Evolutionary conservation across 2,797 vertebrate genomes (phyloP), one percentile per base, ranked within the genome.

Genomic region (Aplochiton taeniatus): DNA sequence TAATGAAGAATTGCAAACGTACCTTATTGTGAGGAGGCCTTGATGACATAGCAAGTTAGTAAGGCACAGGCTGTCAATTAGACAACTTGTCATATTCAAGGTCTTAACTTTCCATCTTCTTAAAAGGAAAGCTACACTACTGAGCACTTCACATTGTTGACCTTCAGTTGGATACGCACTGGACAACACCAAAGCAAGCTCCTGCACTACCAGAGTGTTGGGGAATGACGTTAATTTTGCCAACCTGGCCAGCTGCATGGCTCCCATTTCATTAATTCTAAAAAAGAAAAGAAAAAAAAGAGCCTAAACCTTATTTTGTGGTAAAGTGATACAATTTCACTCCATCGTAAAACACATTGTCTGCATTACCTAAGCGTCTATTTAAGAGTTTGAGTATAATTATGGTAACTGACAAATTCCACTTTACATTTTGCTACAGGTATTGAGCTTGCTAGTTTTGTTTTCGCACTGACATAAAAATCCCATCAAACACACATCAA

Each of bases 201-300:
- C 63, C 56, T 72, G 55, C 18, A 76, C 48, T 0, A 31, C 44
- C 17, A 63, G 17, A 12, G 58, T 16, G 2, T 12, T 57, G 16
- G 11, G 31, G 44, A 49, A 43, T 16, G 50, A 46, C 20, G 3
- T 19, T 49, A 60, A 55, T 51, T 4, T 58, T 11, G 41, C 46
- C 47, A 63, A 16, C 12, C 41, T 63, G 57, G 51, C 54, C 20
- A 76, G 46, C 18, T 59, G 53, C 50, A 59, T 0, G 42, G 13
- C 16, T 51, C 63, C 58, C 13, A 51, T 20, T 60, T 76, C 66
- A 56, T 76, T 76, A 31, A 72, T 16, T 58, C 74, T 76, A 42
- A 10, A 66, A 66, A 52, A n/a, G 19, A 31, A 61, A 9, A 5
- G 13, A n/a, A 9, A 45, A 58, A 58, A 0, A 0, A 16, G 55